phyloP scores from a whole-genome alignment of 2,113 vertebrate genomes.

The Urocolius indicus region DNA sequence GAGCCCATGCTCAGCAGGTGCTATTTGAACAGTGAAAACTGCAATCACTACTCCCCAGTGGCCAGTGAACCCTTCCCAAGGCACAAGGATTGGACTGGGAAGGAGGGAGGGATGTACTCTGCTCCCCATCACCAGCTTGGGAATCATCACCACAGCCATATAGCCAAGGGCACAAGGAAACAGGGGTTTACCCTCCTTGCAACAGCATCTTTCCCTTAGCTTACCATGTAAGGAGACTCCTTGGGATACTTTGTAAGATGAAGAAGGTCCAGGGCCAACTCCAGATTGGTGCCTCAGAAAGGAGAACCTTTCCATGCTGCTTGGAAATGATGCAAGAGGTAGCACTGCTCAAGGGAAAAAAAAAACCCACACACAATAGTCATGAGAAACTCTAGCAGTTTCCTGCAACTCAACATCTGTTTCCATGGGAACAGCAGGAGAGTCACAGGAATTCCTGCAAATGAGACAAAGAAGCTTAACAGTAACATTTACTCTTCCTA shows the following conservation, averaged over 20 bases:
- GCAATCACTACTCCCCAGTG: accelerated
- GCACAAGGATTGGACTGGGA: not conserved
- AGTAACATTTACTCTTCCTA: not conserved
- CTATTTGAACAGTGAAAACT: not conserved
- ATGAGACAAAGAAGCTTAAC: not conserved
- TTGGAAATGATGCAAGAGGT: not conserved
- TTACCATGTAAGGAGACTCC: not conserved
- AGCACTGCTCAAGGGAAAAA: not conserved
- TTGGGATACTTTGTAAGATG: not conserved
- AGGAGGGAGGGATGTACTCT: not conserved
- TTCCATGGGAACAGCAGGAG: conserved; percentile 69
- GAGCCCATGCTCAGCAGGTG: not conserved
- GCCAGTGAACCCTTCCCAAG: not conserved
- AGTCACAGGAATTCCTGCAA: not conserved
- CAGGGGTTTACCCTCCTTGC: not conserved
- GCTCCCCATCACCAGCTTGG: not conserved
- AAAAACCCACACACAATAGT: no score
- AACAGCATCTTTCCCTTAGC: not conserved
- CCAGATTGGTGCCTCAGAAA: not conserved
- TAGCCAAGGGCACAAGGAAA: accelerated
- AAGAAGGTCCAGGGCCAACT: not conserved
- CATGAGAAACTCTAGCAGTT: not conserved
- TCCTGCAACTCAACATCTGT: conserved; percentile 37
- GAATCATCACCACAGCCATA: not conserved
- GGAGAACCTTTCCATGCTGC: not conserved